A percentile compares a stretch with the other conserved stretches of the same genome.
Conservation (phyloP, 2,797 vertebrate genomes). For the Mus caroli region DNA sequence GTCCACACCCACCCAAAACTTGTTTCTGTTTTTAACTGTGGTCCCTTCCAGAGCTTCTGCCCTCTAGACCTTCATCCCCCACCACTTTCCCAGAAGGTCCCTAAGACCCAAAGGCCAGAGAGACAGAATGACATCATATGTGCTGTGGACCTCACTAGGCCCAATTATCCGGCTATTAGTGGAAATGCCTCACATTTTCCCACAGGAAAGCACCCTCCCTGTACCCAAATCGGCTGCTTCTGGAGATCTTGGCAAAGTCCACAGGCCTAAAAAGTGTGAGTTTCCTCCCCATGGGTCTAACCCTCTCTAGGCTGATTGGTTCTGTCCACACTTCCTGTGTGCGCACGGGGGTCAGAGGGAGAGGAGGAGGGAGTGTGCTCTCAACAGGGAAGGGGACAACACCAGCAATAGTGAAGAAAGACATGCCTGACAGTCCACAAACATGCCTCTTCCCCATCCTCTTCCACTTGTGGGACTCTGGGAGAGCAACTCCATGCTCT, state of each 20-base stretch:
- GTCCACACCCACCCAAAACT: background rate
- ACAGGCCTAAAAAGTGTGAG: background rate
- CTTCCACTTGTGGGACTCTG: background rate
- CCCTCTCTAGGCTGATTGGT: background rate
- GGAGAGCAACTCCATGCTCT: background rate
- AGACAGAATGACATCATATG: slow-evolving; percentile 68
- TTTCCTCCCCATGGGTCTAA: background rate
- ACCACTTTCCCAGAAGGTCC: slow-evolving; percentile 56
- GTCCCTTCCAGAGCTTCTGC: slow-evolving; percentile 30
- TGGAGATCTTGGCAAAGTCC: slow-evolving; percentile 47
- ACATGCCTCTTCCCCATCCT: background rate
- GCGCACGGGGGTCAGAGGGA: background rate
- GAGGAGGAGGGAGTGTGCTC: background rate
- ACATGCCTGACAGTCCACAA: background rate
- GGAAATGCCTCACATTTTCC: slow-evolving; percentile 74
- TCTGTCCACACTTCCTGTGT: background rate
- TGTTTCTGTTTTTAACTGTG: slow-evolving; percentile 48
- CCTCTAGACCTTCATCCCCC: slow-evolving; percentile 32
- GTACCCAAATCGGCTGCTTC: background rate
- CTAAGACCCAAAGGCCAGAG: slow-evolving; percentile 61
- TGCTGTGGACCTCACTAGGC: background rate
- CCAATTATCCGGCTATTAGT: slow-evolving; percentile 70
- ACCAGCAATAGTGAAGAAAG: background rate
- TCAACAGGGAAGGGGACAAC: background rate
- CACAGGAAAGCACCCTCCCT: slow-evolving; percentile 74